These are phyloP conservation scores for Syngnathoides biaculeatus DNA, from an alignment of 2,113 vertebrate genomes.

Conservation along the genomic window DNA sequence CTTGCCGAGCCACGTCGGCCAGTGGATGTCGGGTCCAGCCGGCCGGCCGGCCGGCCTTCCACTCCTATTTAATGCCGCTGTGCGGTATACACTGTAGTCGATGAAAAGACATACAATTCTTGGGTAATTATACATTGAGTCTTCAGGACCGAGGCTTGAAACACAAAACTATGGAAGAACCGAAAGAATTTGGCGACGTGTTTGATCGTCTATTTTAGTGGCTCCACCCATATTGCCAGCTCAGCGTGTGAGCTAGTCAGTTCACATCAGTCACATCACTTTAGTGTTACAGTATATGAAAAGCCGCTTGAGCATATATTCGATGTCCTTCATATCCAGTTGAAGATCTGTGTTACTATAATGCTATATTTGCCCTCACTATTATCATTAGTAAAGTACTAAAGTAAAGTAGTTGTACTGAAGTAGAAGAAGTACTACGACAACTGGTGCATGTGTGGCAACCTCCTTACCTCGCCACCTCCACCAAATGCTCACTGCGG, in stretches of 20 bases:
- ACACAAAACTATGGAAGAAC: not conserved
- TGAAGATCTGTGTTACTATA: not conserved
- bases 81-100: too few relatives aligned
- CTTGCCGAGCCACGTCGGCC: constrained; percentile 63
- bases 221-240: constrained; percentile 76
- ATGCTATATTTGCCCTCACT: too few relatives aligned
- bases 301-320: not conserved
- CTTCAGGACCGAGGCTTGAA: fast-evolving
- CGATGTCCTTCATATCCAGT: not conserved
- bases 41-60: constrained; percentile 32
- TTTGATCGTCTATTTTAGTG: constrained; percentile 20
- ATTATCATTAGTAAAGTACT: too few relatives aligned
- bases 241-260: constrained; percentile 66
- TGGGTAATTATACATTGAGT: not conserved
- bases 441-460: too few relatives aligned
- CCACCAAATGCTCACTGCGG: too few relatives aligned
- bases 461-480: too few relatives aligned
- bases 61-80: not conserved
- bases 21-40: constrained; percentile 3
- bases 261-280: constrained; percentile 31
- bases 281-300: constrained; percentile 8
- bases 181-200: not conserved
- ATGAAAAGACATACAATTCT: not conserved
- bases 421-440: too few relatives aligned
- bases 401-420: too few relatives aligned